A percentile compares a stretch with the other conserved stretches of the same genome.
Conservation (phyloP, 1,140 invertebrate species). For the Drosophila busckii region DNA sequence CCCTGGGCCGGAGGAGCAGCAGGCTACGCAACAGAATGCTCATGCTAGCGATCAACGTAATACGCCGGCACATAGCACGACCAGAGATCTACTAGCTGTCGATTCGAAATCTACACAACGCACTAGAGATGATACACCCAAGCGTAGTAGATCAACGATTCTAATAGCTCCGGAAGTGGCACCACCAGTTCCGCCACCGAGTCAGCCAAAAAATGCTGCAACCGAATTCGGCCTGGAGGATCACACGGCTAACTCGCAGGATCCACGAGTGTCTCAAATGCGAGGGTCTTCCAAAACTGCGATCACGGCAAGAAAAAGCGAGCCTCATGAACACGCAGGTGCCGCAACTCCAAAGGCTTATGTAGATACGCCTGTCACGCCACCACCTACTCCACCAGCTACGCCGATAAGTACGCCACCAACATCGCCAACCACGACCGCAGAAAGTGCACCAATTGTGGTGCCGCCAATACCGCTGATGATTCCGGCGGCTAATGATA, state of each 20-base stretch:
- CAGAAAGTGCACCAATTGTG: background rate
- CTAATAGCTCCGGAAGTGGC: no score
- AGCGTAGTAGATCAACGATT: no score
- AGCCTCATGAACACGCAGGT: no score
- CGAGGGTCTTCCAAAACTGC: background rate
- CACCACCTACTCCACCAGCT: background rate
- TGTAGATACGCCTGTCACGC: no score
- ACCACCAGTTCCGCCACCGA: no score
- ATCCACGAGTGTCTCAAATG: constrained; percentile 10
- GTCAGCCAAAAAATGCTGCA: constrained; percentile 30
- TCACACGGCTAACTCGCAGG: constrained; percentile 1
- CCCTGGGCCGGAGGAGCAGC: constrained; percentile 39
- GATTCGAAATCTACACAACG: no score
- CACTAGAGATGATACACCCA: no score
- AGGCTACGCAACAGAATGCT: constrained; percentile 41
- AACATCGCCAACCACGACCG: no score
- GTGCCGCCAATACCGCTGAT: background rate
- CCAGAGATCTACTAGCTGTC: no score
- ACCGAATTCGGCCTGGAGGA: constrained; percentile 18
- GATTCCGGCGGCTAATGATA: background rate
- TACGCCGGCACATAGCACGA: no score
- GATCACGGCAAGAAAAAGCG: no score
- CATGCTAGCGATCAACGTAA: constrained; percentile 7
- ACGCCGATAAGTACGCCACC: background rate
- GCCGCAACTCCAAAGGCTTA: no score